These are phyloP conservation scores for Ictalurus furcatus DNA, from an alignment of 2,113 vertebrate species.

Conservation along the genomic window DNA sequence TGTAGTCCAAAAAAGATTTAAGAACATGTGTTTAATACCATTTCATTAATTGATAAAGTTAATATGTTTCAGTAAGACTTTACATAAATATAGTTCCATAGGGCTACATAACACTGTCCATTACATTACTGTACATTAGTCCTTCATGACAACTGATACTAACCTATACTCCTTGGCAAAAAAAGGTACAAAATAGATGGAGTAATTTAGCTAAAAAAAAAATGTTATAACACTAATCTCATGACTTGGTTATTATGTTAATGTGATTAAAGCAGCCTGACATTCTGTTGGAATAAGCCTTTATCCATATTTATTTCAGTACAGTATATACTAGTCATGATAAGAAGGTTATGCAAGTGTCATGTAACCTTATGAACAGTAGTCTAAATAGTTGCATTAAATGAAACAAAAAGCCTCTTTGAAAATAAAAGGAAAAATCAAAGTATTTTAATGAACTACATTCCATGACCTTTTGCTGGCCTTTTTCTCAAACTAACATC, in stretches of 20 bases:
- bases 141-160: neutral
- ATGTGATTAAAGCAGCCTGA: neutral
- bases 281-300: neutral
- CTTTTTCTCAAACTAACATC: conserved; percentile 28
- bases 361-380: neutral
- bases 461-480: conserved; percentile 30
- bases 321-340: neutral
- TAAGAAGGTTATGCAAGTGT: neutral
- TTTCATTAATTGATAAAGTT: conserved; percentile 15
- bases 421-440: neutral
- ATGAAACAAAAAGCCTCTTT: conserved; percentile 15
- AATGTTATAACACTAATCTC: neutral
- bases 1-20: neutral
- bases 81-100: neutral
- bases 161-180: neutral
- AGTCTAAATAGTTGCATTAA: conserved; percentile 7
- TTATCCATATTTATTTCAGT: neutral
- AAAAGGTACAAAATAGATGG: too few relatives aligned
- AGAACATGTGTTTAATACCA: conserved; percentile 13
- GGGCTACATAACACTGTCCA: neutral
- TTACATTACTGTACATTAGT: neutral
- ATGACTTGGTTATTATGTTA: neutral
- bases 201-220: neutral
- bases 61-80: neutral
- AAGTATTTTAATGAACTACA: conserved; percentile 30